Percentiles rank a stretch among this genome's conserved stretches.
Conservation (phyloP, 2,888 invertebrate species). For the Venustoraphidia nigricollis region DNA sequence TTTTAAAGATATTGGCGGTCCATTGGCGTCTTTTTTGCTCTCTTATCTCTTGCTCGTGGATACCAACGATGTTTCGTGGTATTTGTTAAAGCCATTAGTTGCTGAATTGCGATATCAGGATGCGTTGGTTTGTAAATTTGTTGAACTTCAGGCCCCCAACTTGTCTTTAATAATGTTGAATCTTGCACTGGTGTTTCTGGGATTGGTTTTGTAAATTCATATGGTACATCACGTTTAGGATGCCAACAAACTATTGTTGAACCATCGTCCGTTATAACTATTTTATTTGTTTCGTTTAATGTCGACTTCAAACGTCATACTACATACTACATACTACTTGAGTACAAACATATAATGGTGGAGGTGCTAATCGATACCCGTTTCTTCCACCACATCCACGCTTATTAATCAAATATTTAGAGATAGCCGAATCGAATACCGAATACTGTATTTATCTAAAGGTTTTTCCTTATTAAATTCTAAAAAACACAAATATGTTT, state of each 20-base stretch:
- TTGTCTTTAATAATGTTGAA: conserved; percentile 23
- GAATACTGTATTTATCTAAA: too few relatives aligned
- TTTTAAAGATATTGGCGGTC: conserved; percentile 56
- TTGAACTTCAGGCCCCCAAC: conserved; percentile 22
- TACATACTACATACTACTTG: too few relatives aligned
- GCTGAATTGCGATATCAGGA: conserved; percentile 49
- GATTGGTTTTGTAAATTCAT: conserved; percentile 62
- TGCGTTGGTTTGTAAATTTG: conserved; percentile 46
- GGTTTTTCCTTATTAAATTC: too few relatives aligned
- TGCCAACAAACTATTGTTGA: conserved; percentile 77
- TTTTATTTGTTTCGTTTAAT: conserved; percentile 23
- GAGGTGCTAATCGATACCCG: too few relatives aligned
- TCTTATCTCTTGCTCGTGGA: conserved; percentile 55
- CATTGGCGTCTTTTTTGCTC: conserved; percentile 49
- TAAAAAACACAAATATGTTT: too few relatives aligned
- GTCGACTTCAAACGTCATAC: background rate
- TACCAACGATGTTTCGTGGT: conserved; percentile 57
- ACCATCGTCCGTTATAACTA: conserved; percentile 56
- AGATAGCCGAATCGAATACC: too few relatives aligned
- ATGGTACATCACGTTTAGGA: conserved; percentile 64
- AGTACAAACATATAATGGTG: too few relatives aligned
- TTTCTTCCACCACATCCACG: too few relatives aligned
- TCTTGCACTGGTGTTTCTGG: conserved; percentile 33
- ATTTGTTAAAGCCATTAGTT: conserved; percentile 58
- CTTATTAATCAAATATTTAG: too few relatives aligned